A percentile compares a stretch with the other conserved stretches of the same genome.
Conservation (phyloP, 92 coral and sea anemone genomes). For the Muricea muricata region DNA sequence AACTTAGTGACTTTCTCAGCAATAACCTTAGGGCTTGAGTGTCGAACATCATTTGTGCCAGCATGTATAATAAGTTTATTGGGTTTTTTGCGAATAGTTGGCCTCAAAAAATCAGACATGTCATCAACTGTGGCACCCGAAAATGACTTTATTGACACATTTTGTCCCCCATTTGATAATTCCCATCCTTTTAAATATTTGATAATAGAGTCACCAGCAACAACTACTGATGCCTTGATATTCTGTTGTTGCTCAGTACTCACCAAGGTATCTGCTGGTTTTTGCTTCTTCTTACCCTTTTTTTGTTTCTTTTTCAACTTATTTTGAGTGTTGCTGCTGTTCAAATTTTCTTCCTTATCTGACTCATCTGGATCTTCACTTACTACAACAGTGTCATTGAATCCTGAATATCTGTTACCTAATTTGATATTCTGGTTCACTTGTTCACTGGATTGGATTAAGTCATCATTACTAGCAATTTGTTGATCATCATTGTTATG, state of each 20-base stretch:
- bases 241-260: too few species aligned
- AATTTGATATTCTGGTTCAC: conserved; percentile 32
- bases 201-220: conserved; percentile 22
- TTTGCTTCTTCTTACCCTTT: too few species aligned
- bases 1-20: conserved; percentile 20
- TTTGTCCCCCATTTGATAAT: conserved; percentile 11
- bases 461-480: too few species aligned
- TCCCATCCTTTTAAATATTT: conserved; percentile 24
- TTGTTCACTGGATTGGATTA: too few species aligned
- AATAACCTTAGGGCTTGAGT: conserved; percentile 7
- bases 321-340: not conserved
- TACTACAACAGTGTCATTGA: too few species aligned
- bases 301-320: not conserved
- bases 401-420: conserved; percentile 20
- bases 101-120: conserved; percentile 42
- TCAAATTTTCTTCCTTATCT: conserved; percentile 8
- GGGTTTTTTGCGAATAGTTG: conserved; percentile 43
- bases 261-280: too few species aligned
- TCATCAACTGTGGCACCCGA: conserved; percentile 49
- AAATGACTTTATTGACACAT: conserved; percentile 29
- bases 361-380: conserved; percentile 14
- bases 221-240: too few species aligned
- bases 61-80: conserved; percentile 32
- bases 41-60: conserved; percentile 27
- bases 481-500: too few species aligned